Percentiles rank a stretch among this genome's conserved stretches.
Evolutionary conservation across 2,113 vertebrate species (phyloP).

Genomic region (Macroglossus sobrinus): DNA sequence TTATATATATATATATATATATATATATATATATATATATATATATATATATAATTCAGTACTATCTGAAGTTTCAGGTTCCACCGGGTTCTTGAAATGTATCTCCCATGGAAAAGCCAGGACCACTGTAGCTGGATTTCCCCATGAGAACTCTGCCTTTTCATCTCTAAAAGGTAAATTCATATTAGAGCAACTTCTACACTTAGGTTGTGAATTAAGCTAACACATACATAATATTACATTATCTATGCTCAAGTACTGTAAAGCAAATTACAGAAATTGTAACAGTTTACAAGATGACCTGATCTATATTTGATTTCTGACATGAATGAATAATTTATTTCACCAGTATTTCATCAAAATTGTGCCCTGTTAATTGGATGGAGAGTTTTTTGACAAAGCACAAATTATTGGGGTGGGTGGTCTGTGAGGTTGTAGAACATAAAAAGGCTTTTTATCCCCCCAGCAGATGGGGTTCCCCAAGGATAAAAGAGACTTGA

Average conservation of each 20-base stretch:
- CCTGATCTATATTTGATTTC: slow-evolving; percentile 57
- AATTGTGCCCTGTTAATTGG: slow-evolving; percentile 56
- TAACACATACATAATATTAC: neutral
- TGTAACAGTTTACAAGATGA: slow-evolving; percentile 25
- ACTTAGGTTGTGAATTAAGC: neutral
- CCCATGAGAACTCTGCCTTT: neutral
- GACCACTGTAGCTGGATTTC: neutral
- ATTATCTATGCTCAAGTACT: slow-evolving; percentile 1
- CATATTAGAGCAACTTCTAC: neutral
- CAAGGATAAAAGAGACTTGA: slow-evolving; percentile 58
- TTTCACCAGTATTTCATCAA: slow-evolving; percentile 65
- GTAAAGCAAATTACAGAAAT: slow-evolving; percentile 26
- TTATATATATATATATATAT: too few species aligned
- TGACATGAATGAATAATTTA: slow-evolving; percentile 63
- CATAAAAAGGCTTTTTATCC: slow-evolving; percentile 59
- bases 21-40: too few species aligned
- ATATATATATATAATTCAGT: too few species aligned
- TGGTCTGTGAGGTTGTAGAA: slow-evolving; percentile 45
- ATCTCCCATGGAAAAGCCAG: neutral
- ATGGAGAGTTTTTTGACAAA: slow-evolving; percentile 45
- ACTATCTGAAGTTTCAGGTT: neutral
- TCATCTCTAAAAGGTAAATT: neutral
- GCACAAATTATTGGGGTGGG: slow-evolving; percentile 57
- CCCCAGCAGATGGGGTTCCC: slow-evolving; percentile 53
- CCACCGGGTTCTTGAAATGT: neutral